Percentiles rank a stretch among this genome's conserved stretches.
Evolutionary conservation across 2,113 vertebrate species (phyloP).

Genomic region (Cyanistes caeruleus): DNA sequence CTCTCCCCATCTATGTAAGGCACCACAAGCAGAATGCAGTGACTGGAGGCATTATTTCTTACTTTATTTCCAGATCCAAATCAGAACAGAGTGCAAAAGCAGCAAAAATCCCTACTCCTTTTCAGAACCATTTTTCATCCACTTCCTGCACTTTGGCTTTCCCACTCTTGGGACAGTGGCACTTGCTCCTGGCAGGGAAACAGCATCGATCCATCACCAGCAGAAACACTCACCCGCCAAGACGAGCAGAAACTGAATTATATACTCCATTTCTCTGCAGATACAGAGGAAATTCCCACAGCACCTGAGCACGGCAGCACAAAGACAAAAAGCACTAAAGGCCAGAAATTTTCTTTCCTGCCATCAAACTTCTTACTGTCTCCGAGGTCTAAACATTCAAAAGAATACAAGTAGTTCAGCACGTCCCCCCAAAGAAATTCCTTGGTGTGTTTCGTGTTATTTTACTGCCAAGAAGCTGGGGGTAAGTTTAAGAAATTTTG

Average conservation of each 20-base stretch:
- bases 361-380: not conserved
- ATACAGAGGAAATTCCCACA: slow-evolving; percentile 1
- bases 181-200: slow-evolving; percentile 4
- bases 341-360: not conserved
- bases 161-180: not conserved
- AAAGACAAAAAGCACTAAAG: not conserved
- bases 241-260: not conserved
- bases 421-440: not conserved
- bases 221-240: not conserved
- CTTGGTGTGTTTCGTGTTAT: not conserved
- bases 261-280: slow-evolving; percentile 27
- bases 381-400: not conserved
- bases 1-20: not conserved
- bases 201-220: not conserved
- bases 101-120: not conserved
- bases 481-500: not conserved
- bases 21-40: not conserved
- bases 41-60: not conserved
- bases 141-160: not conserved
- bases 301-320: not conserved
- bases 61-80: not conserved
- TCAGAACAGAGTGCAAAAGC: not conserved
- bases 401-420: not conserved
- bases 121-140: not conserved
- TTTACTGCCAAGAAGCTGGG: not conserved